A percentile compares a stretch with the other conserved stretches of the same genome.
Evolutionary conservation across 1,140 invertebrate species (phyloP).

Genomic region (Chlorops oryzae): DNA sequence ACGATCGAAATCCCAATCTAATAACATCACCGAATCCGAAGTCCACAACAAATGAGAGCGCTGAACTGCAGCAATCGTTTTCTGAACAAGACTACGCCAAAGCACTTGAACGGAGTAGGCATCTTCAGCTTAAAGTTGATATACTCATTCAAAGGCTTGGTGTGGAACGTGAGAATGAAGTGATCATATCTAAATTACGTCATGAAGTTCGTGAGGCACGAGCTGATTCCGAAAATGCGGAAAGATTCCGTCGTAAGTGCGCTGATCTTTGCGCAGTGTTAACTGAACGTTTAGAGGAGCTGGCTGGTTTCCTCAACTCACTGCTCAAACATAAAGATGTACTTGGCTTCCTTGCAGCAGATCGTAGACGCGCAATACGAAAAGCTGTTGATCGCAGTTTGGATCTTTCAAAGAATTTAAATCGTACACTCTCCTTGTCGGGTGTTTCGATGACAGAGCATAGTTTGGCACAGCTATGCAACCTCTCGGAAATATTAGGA

Average conservation of each 20-base stretch:
- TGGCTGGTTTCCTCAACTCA: constrained; percentile 65
- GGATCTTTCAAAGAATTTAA: constrained; percentile 54
- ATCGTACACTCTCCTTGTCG: constrained; percentile 42
- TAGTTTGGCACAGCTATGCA: constrained; percentile 48
- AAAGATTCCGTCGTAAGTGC: constrained; percentile 56
- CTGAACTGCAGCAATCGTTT: constrained; percentile 30
- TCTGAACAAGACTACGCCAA: constrained; percentile 31
- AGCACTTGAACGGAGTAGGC: constrained; percentile 36
- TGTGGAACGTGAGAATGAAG: constrained; percentile 31
- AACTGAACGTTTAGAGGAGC: constrained; percentile 60
- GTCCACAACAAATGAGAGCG: constrained; percentile 14
- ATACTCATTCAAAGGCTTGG: constrained; percentile 39
- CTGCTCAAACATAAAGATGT: constrained; percentile 59
- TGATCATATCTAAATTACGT: constrained; percentile 32
- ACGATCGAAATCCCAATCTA: neutral
- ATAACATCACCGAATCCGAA: neutral
- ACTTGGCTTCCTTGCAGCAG: constrained; percentile 49
- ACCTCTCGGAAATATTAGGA: constrained; percentile 48
- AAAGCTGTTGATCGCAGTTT: constrained; percentile 54
- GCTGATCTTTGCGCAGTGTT: constrained; percentile 59
- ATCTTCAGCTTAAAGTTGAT: constrained; percentile 38
- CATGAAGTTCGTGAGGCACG: constrained; percentile 43
- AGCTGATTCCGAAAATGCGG: constrained; percentile 34
- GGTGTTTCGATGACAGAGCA: constrained; percentile 36
- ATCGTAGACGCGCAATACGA: constrained; percentile 50